Evolutionary conservation across 1,140 invertebrate species (phyloP).

Genomic region (Acromyrmex heyeri): DNA sequence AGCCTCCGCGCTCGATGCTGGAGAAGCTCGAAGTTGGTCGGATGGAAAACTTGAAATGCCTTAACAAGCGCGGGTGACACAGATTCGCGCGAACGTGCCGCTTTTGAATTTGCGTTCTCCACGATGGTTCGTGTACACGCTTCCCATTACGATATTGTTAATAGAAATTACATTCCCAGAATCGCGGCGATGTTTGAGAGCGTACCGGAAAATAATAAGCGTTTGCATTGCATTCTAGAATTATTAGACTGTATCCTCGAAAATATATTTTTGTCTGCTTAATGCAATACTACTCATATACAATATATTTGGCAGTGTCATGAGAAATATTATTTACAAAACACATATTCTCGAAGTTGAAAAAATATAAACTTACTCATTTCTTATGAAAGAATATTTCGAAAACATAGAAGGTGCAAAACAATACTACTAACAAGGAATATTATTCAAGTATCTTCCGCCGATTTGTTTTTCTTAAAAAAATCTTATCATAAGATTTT

Average conservation of each 20-base stretch:
- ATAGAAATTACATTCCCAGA: slow-evolving; percentile 23
- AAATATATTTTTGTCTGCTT: not conserved
- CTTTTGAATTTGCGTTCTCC: slow-evolving; percentile 31
- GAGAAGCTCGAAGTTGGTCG: slow-evolving; percentile 48
- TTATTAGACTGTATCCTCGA: not conserved
- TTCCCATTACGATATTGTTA: not conserved
- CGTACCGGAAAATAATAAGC: not conserved
- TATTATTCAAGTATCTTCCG: not conserved
- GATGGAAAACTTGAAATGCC: slow-evolving; percentile 60
- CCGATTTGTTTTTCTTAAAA: not conserved
- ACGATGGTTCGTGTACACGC: not conserved
- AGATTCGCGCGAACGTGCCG: slow-evolving; percentile 28
- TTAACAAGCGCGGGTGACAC: slow-evolving; percentile 58
- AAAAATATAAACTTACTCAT: not conserved
- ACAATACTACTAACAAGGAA: not conserved
- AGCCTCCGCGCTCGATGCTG: not conserved
- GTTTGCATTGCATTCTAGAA: not conserved
- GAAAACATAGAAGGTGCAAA: not conserved
- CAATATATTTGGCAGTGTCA: not conserved
- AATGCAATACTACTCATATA: not conserved
- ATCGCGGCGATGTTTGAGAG: not conserved
- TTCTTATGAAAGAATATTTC: not conserved
- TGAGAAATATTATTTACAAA: not conserved
- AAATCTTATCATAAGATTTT: too few relatives aligned
- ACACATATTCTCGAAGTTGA: not conserved